Evolutionary conservation across 2,888 invertebrate species (phyloP).

Genomic region (Coelogynopora nodosa): DNA sequence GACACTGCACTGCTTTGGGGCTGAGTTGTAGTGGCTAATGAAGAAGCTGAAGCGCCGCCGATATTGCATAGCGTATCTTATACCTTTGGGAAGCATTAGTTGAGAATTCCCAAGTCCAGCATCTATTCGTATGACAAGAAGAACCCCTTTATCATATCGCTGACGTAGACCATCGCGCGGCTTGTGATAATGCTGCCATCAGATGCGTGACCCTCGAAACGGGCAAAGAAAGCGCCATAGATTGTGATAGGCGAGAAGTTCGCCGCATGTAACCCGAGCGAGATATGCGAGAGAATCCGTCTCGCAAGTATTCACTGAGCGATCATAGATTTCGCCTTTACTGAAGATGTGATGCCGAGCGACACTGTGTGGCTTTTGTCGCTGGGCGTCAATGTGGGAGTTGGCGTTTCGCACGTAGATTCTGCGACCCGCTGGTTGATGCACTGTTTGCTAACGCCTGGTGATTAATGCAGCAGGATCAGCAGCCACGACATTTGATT

Average conservation of each 20-base stretch:
- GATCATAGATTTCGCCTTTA: constrained; percentile 22
- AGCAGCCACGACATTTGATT: no score
- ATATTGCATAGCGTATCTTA: background rate
- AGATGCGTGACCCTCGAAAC: background rate
- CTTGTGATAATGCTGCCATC: background rate
- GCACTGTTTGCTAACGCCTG: no score
- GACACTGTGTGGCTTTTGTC: no score
- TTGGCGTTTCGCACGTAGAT: no score
- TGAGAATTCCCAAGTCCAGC: background rate
- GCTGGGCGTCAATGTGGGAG: no score
- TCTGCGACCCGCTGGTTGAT: no score
- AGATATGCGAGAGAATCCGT: background rate
- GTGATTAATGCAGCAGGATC: no score
- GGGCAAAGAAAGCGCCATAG: background rate
- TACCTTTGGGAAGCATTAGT: background rate
- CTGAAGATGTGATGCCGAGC: no score
- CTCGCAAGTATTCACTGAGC: background rate
- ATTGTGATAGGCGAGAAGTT: background rate
- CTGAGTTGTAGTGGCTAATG: no score
- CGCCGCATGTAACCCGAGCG: background rate
- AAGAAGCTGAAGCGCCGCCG: no score
- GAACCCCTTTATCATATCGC: background rate
- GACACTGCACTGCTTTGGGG: background rate
- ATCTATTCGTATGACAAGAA: background rate
- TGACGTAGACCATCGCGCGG: constrained; percentile 25